These are phyloP conservation scores for Aythya baeri DNA, from an alignment of 2,113 vertebrate species.

Conservation along the genomic window DNA sequence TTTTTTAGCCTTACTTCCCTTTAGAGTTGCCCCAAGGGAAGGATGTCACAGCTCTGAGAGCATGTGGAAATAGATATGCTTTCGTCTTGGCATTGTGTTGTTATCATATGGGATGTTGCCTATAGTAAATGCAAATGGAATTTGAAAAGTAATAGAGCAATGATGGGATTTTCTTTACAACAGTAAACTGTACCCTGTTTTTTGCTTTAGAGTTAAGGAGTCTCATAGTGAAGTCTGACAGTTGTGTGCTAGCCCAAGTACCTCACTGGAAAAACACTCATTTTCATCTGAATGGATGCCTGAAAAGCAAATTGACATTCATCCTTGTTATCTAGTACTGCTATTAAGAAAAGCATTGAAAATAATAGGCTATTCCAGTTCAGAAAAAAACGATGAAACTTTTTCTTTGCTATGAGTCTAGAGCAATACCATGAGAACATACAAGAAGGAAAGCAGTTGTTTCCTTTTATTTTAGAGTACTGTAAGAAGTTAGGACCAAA, in stretches of 20 bases:
- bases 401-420: neutral
- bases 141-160: neutral
- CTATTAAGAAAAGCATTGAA: neutral
- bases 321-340: neutral
- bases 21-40: neutral
- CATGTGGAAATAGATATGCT: neutral
- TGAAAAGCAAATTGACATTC: neutral
- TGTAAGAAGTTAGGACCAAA: neutral
- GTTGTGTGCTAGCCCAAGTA: neutral
- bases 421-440: neutral
- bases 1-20: neutral
- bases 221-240: neutral
- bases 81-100: neutral
- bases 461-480: neutral
- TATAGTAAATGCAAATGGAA: neutral
- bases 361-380: neutral
- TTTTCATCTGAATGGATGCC: accelerated
- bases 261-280: neutral
- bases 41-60: neutral
- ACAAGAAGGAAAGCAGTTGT: neutral
- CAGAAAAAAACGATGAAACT: neutral
- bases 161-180: neutral
- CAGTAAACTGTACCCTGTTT: accelerated
- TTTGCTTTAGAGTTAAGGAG: neutral
- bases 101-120: neutral